phyloP scores from a whole-genome alignment of 1,140 invertebrate genomes.

The Drosophila ogumai region DNA sequence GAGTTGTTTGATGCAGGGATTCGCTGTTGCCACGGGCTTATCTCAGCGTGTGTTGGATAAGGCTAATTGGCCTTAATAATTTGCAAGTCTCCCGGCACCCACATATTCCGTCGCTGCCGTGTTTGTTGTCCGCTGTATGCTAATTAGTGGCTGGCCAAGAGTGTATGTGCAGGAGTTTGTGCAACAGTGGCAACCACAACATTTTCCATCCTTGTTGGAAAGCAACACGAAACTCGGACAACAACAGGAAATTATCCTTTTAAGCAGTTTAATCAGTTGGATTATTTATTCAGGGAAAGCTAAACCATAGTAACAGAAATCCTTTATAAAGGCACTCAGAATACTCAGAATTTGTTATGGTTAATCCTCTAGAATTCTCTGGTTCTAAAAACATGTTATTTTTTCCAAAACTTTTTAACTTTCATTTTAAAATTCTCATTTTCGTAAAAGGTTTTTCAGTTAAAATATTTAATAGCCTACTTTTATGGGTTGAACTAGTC shows the following conservation, averaged over 20 bases:
- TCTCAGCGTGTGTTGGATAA: slow-evolving; percentile 1
- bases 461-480: background rate
- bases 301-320: background rate
- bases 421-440: background rate
- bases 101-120: background rate
- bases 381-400: background rate
- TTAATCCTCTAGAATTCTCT: background rate
- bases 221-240: background rate
- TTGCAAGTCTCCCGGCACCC: background rate
- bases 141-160: slow-evolving; percentile 11
- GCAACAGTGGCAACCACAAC: background rate
- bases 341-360: background rate
- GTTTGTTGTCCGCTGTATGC: background rate
- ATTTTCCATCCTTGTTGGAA: background rate
- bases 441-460: background rate
- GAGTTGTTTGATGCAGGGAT: background rate
- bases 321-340: too few species aligned
- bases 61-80: slow-evolving; percentile 16
- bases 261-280: background rate
- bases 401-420: background rate
- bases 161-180: background rate
- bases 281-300: background rate
- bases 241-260: background rate
- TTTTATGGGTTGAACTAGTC: background rate
- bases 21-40: background rate